Conservation (phyloP, 1,140 invertebrate species). For the Branchinecta lynchi region DNA sequence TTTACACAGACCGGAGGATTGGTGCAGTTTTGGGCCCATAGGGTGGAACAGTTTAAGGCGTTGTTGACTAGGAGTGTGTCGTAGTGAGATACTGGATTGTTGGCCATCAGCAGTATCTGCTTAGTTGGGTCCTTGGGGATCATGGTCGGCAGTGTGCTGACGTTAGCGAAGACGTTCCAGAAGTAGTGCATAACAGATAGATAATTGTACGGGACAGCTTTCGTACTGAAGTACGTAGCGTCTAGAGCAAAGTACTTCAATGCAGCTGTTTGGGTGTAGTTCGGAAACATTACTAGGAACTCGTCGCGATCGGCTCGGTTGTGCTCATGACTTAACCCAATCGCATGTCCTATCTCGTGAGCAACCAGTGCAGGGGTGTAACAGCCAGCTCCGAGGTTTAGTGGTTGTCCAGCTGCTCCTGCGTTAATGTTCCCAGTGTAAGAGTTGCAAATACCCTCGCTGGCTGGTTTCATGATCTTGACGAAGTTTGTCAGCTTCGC, state of each 20-base stretch:
- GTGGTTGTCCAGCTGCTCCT: neutral
- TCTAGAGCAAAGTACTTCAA: neutral
- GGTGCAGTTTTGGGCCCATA: neutral
- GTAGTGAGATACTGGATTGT: neutral
- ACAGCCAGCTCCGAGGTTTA: neutral
- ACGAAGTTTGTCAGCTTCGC: neutral
- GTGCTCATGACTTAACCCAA: constrained; percentile 30
- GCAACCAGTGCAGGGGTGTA: constrained; percentile 21
- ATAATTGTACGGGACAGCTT: neutral
- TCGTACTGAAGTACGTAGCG: neutral
- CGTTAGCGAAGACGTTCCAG: neutral
- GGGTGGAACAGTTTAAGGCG: neutral
- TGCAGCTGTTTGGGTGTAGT: neutral
- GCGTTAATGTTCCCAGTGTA: neutral
- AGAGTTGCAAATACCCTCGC: neutral
- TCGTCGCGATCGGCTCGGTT: constrained; percentile 26
- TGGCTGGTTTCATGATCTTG: neutral
- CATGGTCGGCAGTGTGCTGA: neutral
- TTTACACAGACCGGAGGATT: neutral
- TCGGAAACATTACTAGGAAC: constrained; percentile 19
- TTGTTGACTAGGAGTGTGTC: neutral
- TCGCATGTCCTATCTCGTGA: constrained; percentile 34
- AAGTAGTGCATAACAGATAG: constrained; percentile 4
- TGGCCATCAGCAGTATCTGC: neutral
- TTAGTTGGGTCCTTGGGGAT: neutral